Base-by-base conservation (phyloP, 2,113 vertebrate genomes). In the Holacanthus passer region DNA sequence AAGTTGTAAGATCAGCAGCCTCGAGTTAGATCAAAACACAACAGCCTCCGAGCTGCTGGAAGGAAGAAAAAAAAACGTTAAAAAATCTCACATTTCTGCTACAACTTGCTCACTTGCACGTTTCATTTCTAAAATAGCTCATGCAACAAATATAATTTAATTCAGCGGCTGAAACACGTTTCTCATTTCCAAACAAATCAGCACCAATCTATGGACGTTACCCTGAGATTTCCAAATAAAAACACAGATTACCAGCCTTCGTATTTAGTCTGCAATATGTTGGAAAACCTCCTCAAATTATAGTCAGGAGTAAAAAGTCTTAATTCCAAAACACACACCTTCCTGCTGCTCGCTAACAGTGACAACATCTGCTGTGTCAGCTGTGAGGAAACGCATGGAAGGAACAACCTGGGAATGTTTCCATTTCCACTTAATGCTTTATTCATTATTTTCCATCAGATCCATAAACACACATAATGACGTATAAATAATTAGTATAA, bases 1-100 rank as follows among this genome's bases (percentile, higher is more conserved):
- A 77, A 67, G 77, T 67, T 82, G 79, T 85, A 73, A 48, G 73
- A 91, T 87, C 77, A 82, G 82, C 82, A 87, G 82, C 60, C 60
- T 67, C 58, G 37, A 45, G 76, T 83, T 66, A 52, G 77, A 90
- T 85, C 74, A 88, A 81, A 88, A 83, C 70, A 29, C 66, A 70
- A 67, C 79, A 39, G 55, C 58, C 73, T 82, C 73, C 31, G 41
- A 59, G 50, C 81, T 35, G 70, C 77, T 43, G 77, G 32, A 77
- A 11, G 37, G 64, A 31, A 48, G 50, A 41, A 55, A 59, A 31
- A 68, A 53, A 83, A 65, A 17, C 37, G 50, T 50, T 7, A 0
- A 41, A 47, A 76, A 64, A 50, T 37, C 65, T 31, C 64, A 71
- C 39, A 41, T 48, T 64, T 39, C 35, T 65, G 52, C 41, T 65